Conservation (phyloP, 1,140 invertebrate species). For the Listronotus bonariensis region DNA sequence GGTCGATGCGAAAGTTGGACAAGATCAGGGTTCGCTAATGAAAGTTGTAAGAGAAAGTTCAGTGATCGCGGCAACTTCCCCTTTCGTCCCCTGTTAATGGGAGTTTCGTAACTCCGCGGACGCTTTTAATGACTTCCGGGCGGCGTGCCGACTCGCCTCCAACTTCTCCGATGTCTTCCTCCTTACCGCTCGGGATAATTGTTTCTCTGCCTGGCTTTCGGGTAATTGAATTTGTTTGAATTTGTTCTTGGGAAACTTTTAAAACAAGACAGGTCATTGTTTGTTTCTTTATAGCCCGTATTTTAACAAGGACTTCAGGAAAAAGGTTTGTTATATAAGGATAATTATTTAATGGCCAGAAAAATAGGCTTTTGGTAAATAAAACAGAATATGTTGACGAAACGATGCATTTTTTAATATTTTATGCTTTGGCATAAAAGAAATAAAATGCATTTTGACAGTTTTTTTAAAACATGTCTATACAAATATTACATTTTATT, state of each 20-base stretch:
- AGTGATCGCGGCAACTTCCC: conserved; percentile 39
- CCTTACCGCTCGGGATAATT: conserved; percentile 26
- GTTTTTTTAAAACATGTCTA: too few relatives aligned
- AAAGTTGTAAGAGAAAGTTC: conserved; percentile 53
- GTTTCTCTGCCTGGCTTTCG: conserved; percentile 18
- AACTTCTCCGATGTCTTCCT: conserved; percentile 1
- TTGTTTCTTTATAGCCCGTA: not conserved
- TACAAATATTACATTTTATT: too few relatives aligned
- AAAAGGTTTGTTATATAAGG: too few relatives aligned
- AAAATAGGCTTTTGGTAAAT: too few relatives aligned
- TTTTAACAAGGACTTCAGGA: too few relatives aligned
- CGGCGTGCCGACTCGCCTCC: conserved; percentile 10
- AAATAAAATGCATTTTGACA: too few relatives aligned
- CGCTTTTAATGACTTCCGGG: conserved; percentile 39
- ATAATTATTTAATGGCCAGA: too few relatives aligned
- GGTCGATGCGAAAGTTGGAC: conserved; percentile 55
- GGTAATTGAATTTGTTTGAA: conserved; percentile 33
- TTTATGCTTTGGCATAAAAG: too few relatives aligned
- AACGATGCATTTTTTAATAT: too few relatives aligned
- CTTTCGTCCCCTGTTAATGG: conserved; percentile 24
- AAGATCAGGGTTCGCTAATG: conserved; percentile 54
- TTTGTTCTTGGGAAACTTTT: conserved; percentile 10
- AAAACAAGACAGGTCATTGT: conserved; percentile 7
- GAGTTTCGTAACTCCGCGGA: conserved; percentile 39
- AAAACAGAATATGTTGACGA: too few relatives aligned